Base-by-base conservation (phyloP, 2,797 vertebrate genomes). In the Falco columbarius region DNA sequence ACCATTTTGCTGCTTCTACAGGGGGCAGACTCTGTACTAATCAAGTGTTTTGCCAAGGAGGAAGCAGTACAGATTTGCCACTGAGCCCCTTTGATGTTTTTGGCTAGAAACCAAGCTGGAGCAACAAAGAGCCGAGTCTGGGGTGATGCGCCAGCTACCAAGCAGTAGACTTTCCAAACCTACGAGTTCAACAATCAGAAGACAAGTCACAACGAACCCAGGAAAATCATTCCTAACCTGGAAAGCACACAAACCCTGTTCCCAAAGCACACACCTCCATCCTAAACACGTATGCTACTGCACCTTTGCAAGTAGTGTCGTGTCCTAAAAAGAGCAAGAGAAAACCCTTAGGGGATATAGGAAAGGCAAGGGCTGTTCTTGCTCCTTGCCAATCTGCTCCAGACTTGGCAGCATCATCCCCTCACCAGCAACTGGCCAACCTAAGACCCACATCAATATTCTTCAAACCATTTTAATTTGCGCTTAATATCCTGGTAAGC, bases 171-270 rank as follows among this genome's bases (percentile, higher is more conserved):
- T 76, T 94, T 93, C 93, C 94, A 95, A 90, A 94, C 49, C 71
- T 80, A 77, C 86, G 74, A 93, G 86, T 95, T 92, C 86, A 91
- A 96, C 68, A 80, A 94, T 85, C 89, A 95, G 73, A 88, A 91
- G 83, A 76, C 96, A 97, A 97, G 95, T 96, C 90, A 79, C 68
- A 80, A 97, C 95, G 17, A 92, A 97, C 77, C 54, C 89, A 95
- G 81, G 73, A 92, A 95, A 97, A 97, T 92, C 61, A 32, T 92
- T 95, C 83, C 90, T 95, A 97, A 93, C 90, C 94, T 95, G 94
- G 95, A 97, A 93, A 95, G 93, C 93, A 67, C 88, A 97, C 86
- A 87, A 97, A 70, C 75, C 59, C 70, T 81, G 80, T 87, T 97
- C 90, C 85, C 94, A 93, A 88, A 85, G 84, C 77, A 96, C 93